A percentile compares a stretch with the other conserved stretches of the same genome.
phyloP scores from a whole-genome alignment of 2,797 vertebrate genomes.

The Argyrosomus regius region DNA sequence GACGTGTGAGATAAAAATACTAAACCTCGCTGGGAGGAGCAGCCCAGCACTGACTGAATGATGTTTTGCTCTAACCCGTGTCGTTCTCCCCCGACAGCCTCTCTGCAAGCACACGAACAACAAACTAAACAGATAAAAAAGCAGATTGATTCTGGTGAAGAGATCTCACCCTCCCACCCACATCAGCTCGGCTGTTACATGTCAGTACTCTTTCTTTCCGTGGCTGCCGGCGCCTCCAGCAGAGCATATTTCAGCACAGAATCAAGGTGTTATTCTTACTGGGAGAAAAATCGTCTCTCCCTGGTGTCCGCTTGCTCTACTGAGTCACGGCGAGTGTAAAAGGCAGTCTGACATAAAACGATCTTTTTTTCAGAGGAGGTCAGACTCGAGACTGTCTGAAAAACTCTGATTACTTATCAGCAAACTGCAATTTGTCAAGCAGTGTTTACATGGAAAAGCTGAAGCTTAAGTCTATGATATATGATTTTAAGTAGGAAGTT shows the following conservation, averaged over 20 bases:
- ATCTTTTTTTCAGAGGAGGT: conserved; percentile 21
- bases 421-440: conserved; percentile 1
- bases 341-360: conserved; percentile 26
- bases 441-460: neutral
- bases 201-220: conserved; percentile 49
- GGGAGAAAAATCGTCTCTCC: conserved; percentile 41
- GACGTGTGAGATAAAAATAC: neutral
- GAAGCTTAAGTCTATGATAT: neutral
- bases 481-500: neutral
- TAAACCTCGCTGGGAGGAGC: neutral
- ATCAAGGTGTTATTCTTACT: conserved; percentile 66
- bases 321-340: conserved; percentile 28
- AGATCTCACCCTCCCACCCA: conserved; percentile 46
- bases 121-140: conserved; percentile 28
- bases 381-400: conserved; percentile 15
- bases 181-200: conserved; percentile 46
- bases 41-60: conserved; percentile 2
- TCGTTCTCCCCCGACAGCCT: conserved; percentile 11
- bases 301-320: conserved; percentile 23
- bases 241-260: conserved; percentile 55
- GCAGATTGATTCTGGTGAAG: conserved; percentile 41
- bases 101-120: conserved; percentile 21
- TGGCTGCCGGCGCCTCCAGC: conserved; percentile 39
- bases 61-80: neutral
- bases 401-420: neutral